Conservation (phyloP, 2,113 vertebrate genomes). For the Apaloderma vittatum region DNA sequence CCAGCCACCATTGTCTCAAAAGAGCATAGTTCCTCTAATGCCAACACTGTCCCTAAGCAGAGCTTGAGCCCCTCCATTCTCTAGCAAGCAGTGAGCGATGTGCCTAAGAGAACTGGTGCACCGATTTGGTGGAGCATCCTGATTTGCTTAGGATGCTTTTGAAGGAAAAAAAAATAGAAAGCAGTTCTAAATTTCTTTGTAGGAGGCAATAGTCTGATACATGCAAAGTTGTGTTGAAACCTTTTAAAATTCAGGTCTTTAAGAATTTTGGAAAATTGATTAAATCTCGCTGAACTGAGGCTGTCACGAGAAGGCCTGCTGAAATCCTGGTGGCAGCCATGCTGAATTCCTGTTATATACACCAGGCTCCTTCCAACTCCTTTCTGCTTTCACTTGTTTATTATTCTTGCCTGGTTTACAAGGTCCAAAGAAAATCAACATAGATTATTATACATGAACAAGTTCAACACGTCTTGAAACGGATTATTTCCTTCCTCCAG, state of each 20-base stretch:
- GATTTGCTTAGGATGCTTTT: background rate
- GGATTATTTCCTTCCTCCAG: constrained; percentile 74
- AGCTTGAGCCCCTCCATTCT: fast-evolving
- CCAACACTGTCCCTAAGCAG: background rate
- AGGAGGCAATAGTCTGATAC: background rate
- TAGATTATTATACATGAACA: constrained; percentile 42
- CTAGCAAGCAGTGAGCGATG: fast-evolving
- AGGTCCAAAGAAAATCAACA: constrained; percentile 66
- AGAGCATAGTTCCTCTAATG: background rate
- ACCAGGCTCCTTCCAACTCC: background rate
- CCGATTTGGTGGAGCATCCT: background rate
- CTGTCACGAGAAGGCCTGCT: constrained; percentile 5
- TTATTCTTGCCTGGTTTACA: constrained; percentile 70
- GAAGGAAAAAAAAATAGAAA: background rate
- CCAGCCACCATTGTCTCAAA: fast-evolving
- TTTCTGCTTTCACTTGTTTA: constrained; percentile 34
- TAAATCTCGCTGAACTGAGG: background rate
- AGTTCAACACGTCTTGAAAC: constrained; percentile 54
- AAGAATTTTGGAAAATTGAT: background rate
- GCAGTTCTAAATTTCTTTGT: background rate
- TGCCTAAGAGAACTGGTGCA: background rate
- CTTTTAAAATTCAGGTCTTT: background rate
- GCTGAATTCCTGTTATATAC: constrained; percentile 46
- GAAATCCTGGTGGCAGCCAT: constrained; percentile 17
- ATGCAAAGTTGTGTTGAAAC: background rate